Evolutionary conservation across 2,888 invertebrate species (phyloP), one percentile per base, ranked within the genome.

Genomic region (Cataglyphis rosenhaueri): DNA sequence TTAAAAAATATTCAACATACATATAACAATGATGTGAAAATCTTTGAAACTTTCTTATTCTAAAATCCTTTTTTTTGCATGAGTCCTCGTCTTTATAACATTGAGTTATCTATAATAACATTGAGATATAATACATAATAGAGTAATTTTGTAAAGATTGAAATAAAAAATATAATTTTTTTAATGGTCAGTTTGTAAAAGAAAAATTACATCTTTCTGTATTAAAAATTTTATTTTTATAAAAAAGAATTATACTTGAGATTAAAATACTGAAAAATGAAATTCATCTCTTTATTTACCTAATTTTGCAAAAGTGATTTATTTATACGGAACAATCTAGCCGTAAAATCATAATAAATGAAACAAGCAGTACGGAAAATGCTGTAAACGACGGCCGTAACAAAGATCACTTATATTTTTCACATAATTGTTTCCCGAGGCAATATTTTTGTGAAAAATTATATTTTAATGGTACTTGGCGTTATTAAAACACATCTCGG

Each of bases 401-500:
- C 32, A 8, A 59, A 66, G 32, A 44, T 9, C 55, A 12, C 2
- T 29, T 32, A 35, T 75, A 52, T 75, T 81, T 64, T 73, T 35
- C 25, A 29, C n/a, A 57, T 25, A 62, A 75, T 21, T 21, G 32
- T 62, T 81, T 55, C 41, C 15, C 25, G 48, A 59, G 59, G 44
- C 18, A 59, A 71, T 71, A 48, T 70, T 79, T 79, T 79, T 35
- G 59, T 35, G 12, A 5, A 48, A 48, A 70, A 79, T 79, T 70
- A 79, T 61, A 70, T 79, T 79, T 79, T 79, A 79, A 79, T 70
- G 21, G 76, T 41, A 25, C 68, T 44, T 59, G 59, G 48, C 32
- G 32, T 12, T 12, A 29, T 32, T 48, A 79, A 59, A 79, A 35
- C 44, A 32, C 35, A 35, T 59, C 70, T 44, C 32, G 25, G 18